Evolutionary conservation across 2,888 invertebrate species (phyloP).

Genomic region (Brenthis daphne): DNA sequence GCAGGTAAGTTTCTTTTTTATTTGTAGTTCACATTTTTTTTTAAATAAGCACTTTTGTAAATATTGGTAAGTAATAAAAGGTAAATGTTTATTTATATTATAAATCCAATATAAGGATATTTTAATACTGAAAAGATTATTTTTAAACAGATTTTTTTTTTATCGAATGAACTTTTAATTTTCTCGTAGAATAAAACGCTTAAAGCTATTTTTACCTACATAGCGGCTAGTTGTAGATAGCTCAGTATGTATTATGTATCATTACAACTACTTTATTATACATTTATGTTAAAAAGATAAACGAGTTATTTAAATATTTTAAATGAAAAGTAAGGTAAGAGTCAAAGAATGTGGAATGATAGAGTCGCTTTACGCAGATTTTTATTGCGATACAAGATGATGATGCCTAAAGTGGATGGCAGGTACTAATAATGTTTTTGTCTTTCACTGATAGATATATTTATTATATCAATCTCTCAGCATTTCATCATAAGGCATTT

Average conservation of each 20-base stretch:
- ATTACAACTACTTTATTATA: background rate
- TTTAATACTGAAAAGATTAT: background rate
- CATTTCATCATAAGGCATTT: no score
- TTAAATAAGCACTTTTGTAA: background rate
- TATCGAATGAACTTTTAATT: slow-evolving; percentile 10
- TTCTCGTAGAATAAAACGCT: slow-evolving; percentile 11
- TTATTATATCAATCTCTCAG: no score
- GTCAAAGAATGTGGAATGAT: no score
- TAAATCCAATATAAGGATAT: background rate
- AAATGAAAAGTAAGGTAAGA: background rate
- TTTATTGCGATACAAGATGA: no score
- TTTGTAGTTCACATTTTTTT: background rate
- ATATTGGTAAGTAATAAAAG: background rate
- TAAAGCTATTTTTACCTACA: slow-evolving; percentile 21
- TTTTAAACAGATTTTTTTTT: background rate
- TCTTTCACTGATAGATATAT: no score
- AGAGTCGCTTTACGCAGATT: no score
- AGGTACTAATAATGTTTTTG: no score
- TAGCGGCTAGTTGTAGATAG: slow-evolving; percentile 17
- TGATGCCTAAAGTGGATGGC: no score
- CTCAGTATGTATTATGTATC: background rate
- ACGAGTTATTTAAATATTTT: background rate
- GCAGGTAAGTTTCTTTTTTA: slow-evolving; percentile 58
- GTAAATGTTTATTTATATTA: background rate
- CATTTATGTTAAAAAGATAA: background rate